Conservation (phyloP, 2,113 vertebrate genomes). For the human (Homo sapiens) region DNA sequence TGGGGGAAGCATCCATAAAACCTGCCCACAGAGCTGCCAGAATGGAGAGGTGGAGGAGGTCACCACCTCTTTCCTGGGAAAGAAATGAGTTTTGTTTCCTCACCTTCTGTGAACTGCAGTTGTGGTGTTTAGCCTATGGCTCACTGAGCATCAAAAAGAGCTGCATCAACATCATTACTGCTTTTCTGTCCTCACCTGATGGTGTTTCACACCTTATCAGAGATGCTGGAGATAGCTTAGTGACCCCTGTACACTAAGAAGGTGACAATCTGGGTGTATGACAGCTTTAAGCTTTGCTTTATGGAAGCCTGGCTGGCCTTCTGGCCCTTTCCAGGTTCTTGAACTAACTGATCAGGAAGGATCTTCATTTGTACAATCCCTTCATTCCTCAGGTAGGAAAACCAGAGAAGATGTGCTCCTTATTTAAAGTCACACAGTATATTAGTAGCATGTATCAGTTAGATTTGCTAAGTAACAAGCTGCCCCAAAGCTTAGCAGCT, state of each 20-base stretch:
- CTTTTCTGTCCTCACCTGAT: background rate
- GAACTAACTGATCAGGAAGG: background rate
- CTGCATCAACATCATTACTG: background rate
- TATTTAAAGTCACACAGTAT: background rate
- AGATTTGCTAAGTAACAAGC: background rate
- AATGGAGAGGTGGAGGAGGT: background rate
- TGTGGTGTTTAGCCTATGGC: slow-evolving; percentile 24
- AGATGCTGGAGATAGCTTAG: background rate
- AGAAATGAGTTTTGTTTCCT: background rate
- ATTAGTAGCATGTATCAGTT: background rate
- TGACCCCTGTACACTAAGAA: background rate
- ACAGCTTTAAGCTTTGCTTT: background rate
- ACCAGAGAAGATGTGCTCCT: background rate
- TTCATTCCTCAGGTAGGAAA: background rate
- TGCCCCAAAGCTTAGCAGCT: background rate
- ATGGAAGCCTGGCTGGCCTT: background rate
- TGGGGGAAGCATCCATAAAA: background rate
- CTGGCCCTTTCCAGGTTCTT: background rate
- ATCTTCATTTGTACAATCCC: background rate
- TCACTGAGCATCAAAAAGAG: background rate
- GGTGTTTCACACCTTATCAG: background rate
- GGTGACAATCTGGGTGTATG: too few species aligned
- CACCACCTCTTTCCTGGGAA: background rate
- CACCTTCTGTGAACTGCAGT: background rate
- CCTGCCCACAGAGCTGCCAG: background rate